Base-by-base conservation (phyloP, 2,113 vertebrate genomes). In the Rhabdomys dilectus region DNA sequence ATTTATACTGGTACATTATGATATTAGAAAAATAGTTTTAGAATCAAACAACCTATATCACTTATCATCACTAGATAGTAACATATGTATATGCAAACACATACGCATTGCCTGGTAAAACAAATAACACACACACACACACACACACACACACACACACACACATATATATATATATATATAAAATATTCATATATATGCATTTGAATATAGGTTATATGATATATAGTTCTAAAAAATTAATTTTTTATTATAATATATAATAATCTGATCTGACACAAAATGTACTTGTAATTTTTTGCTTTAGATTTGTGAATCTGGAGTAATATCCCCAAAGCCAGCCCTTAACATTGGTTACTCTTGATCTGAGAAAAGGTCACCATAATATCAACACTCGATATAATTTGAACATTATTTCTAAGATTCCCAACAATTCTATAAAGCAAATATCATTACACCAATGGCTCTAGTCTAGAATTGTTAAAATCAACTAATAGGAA, bases 371-470 rank as follows among this genome's bases (percentile, higher is more conserved):
- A 93, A 93, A 82, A 11, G 5, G 8, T 21, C n/a, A 88, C 73
- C 91, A 86, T 86, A 91, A 68, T 12, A 88, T 24, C 56, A 89
- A 82, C 5, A 0, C 85, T 91, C 60, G 91, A 24, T 85, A 77
- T 72, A 88, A 90, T 85, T 88, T 91, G 66, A 94, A 24, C 24
- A 78, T 88, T 48, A 90, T 82, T 91, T 95, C 5, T 36, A 91
- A 45, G 42, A 62, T 85, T 84, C 36, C 78, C 12, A 88, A 78
- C 91, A 75, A 64, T 84, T 95, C 80, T 91, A 72, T 72, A 88
- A 96, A 97, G 51, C 36, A 96, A 95, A 89, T 89, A 82, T 24
- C 64, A 77, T 94, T 90, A 81, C 7, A 48, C n/a, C 53, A 82
- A 77, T 72, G 70, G 70, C 62, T 97, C 66, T 85, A 93, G 36